These are phyloP conservation scores for Sinocyclocheilus grahami DNA, from an alignment of 2,113 vertebrate genomes.

Conservation along the genomic window DNA sequence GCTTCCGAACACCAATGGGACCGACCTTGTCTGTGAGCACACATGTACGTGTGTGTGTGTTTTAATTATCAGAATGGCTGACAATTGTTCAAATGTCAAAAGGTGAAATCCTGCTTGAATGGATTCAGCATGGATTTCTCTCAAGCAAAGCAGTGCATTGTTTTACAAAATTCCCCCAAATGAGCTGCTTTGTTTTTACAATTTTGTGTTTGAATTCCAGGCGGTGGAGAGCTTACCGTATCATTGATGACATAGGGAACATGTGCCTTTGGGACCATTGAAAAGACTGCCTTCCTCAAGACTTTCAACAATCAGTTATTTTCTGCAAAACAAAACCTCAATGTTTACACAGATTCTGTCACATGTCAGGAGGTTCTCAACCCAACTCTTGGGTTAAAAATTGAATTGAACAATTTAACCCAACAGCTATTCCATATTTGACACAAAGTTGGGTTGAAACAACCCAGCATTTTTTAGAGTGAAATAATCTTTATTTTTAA, in stretches of 20 bases:
- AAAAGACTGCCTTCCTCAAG: not conserved
- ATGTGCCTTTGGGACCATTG: not conserved
- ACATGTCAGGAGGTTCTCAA: too few relatives aligned
- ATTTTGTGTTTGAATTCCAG: slow-evolving; percentile 17
- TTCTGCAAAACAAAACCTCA: too few relatives aligned
- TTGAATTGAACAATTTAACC: too few relatives aligned
- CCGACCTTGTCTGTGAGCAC: not conserved
- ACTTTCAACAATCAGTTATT: too few relatives aligned
- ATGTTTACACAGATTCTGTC: too few relatives aligned
- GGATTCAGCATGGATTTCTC: slow-evolving; percentile 23
- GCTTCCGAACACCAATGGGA: not conserved
- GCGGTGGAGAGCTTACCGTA: not conserved
- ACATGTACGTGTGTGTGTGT: not conserved
- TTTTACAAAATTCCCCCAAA: not conserved
- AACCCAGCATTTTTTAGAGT: too few relatives aligned
- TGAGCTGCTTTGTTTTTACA: not conserved
- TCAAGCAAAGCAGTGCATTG: not conserved
- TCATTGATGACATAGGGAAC: not conserved
- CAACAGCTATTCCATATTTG: too few relatives aligned
- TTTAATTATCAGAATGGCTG: not conserved
- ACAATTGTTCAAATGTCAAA: slow-evolving; percentile 42
- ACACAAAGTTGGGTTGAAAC: too few relatives aligned
- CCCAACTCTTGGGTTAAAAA: too few relatives aligned
- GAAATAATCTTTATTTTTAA: too few relatives aligned
- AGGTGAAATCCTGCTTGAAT: slow-evolving; percentile 23